phyloP scores from a whole-genome alignment of 2,888 invertebrate genomes.

The Trichacis sp. region DNA sequence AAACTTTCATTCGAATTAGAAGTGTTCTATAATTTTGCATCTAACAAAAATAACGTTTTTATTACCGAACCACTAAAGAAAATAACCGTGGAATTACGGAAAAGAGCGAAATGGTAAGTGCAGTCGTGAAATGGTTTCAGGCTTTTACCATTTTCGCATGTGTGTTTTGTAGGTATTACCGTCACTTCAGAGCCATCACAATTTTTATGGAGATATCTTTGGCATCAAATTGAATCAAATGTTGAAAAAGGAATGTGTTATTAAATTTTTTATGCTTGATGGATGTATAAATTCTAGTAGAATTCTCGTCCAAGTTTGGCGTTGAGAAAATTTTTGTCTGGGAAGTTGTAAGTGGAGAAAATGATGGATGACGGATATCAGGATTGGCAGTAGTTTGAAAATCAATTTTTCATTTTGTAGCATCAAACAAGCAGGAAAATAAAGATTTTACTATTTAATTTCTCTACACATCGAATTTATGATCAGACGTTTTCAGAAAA shows the following conservation, averaged over 20 bases:
- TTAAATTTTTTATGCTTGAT: neutral
- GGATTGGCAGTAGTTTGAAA: slow-evolving; percentile 12
- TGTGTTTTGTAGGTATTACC: slow-evolving; percentile 10
- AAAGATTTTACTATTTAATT: too few relatives aligned
- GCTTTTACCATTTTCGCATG: slow-evolving; percentile 33
- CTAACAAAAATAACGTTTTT: neutral
- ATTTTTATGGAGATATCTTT: too few relatives aligned
- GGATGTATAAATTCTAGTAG: neutral
- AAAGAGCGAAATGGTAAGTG: slow-evolving; percentile 30
- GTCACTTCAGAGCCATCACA: too few relatives aligned
- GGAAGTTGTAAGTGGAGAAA: neutral
- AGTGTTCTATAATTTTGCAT: neutral
- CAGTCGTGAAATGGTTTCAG: slow-evolving; percentile 27
- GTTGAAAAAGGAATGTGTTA: neutral
- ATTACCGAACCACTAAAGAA: neutral
- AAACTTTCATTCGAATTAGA: neutral
- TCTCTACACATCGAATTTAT: too few relatives aligned
- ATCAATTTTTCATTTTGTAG: slow-evolving; percentile 36
- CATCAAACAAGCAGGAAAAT: too few relatives aligned
- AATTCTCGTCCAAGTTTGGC: neutral
- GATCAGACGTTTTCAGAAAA: too few relatives aligned
- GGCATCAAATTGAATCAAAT: too few relatives aligned
- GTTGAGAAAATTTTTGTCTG: neutral
- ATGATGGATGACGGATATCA: neutral
- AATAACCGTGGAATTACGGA: neutral